phyloP scores from a whole-genome alignment of 2,888 invertebrate genomes.

The Patella depressa region DNA sequence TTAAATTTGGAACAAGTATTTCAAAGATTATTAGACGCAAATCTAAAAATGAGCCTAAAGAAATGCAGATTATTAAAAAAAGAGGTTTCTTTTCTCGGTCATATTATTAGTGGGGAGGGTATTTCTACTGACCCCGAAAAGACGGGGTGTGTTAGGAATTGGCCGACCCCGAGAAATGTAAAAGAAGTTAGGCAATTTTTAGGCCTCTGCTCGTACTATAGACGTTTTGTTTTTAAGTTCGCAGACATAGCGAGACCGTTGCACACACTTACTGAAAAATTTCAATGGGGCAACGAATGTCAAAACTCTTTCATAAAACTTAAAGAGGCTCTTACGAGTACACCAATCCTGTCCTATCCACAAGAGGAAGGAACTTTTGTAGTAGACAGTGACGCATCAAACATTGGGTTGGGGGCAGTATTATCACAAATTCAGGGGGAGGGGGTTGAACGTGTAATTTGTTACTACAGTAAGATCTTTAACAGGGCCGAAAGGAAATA shows the following conservation, averaged over 20 bases:
- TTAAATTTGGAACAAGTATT: background rate
- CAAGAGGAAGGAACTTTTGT: background rate
- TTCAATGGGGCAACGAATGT: background rate
- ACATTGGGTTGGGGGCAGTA: background rate
- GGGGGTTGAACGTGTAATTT: constrained; percentile 25
- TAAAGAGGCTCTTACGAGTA: background rate
- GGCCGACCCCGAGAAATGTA: background rate
- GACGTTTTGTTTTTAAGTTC: background rate
- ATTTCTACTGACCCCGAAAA: background rate
- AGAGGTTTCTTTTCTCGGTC: background rate
- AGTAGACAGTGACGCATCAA: constrained; percentile 3
- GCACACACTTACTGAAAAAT: background rate
- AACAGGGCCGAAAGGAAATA: constrained; percentile 29
- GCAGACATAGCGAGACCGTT: background rate
- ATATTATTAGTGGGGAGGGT: background rate
- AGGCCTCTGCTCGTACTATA: background rate
- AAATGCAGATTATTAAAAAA: background rate
- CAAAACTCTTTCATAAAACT: background rate
- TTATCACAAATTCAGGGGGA: constrained; percentile 11
- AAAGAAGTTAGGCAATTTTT: constrained; percentile 1
- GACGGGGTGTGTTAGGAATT: background rate
- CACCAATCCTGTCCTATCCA: background rate
- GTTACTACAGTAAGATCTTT: constrained; percentile 28
- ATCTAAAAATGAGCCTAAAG: background rate
- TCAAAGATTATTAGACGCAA: background rate